Percentiles rank a stretch among this genome's conserved stretches.
Conservation (phyloP, 2,113 vertebrate genomes). For the Nothobranchius kuhntae region DNA sequence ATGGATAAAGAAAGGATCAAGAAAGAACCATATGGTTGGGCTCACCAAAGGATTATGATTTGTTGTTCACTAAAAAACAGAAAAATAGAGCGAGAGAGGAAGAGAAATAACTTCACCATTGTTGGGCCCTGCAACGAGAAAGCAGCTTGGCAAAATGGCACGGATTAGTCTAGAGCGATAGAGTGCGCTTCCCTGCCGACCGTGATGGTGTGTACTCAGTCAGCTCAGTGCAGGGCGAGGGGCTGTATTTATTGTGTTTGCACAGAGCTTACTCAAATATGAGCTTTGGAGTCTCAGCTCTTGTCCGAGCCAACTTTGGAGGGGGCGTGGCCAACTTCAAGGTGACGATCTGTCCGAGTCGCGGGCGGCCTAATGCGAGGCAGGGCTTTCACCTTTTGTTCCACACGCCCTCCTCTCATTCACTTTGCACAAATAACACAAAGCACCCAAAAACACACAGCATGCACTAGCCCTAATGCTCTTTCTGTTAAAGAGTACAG, state of each 20-base stretch:
- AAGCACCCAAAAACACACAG: background rate
- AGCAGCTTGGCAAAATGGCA: constrained; percentile 69
- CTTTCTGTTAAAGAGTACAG: constrained; percentile 22
- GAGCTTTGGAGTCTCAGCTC: constrained; percentile 70
- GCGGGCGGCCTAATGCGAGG: constrained; percentile 13
- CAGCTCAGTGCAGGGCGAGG: constrained; percentile 12
- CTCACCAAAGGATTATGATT: constrained; percentile 70
- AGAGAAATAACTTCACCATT: constrained; percentile 61
- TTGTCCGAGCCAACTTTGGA: constrained; percentile 33
- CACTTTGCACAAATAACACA: no score
- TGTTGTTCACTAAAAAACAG: constrained; percentile 60
- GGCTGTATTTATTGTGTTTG: constrained; percentile 55
- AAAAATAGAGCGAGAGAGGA: constrained; percentile 4
- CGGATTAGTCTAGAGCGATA: constrained; percentile 61
- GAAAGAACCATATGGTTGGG: constrained; percentile 65
- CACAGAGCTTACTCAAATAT: constrained; percentile 72
- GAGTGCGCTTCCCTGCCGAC: constrained; percentile 41
- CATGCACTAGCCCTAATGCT: constrained; percentile 3
- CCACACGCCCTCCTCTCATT: constrained; percentile 26
- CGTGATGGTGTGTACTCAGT: constrained; percentile 48
- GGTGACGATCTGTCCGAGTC: constrained; percentile 31
- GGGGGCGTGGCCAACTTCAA: constrained; percentile 41
- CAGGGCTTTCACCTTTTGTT: constrained; percentile 24
- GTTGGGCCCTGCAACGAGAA: constrained; percentile 58
- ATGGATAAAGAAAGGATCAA: constrained; percentile 73